These are phyloP conservation scores for Crioceris asparagi DNA, from an alignment of 2,888 invertebrate species.

Conservation along the genomic window DNA sequence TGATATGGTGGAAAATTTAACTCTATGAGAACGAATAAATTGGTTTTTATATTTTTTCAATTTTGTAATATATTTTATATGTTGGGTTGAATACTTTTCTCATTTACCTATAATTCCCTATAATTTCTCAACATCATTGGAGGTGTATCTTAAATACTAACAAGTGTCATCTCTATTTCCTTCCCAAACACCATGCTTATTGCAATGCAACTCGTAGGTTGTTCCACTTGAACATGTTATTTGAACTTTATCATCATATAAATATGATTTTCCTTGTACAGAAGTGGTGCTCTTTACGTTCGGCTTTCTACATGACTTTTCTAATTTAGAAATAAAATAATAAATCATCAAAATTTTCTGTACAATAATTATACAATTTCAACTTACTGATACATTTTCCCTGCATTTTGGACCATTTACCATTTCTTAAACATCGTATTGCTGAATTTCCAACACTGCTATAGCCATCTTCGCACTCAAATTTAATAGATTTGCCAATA, in stretches of 20 bases:
- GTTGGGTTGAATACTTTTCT: too few relatives aligned
- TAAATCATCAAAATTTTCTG: not conserved
- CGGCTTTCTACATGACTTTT: conserved; percentile 44
- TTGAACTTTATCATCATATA: conserved; percentile 39
- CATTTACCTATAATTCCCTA: too few relatives aligned
- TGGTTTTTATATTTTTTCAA: not conserved
- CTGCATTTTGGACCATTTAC: conserved; percentile 42
- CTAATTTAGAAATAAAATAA: conserved; percentile 25
- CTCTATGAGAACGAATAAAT: not conserved
- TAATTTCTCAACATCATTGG: too few relatives aligned
- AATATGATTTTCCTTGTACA: conserved; percentile 40
- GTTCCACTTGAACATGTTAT: conserved; percentile 33
- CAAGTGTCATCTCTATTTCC: conserved; percentile 20
- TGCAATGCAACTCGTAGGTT: conserved; percentile 27
- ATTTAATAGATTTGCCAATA: conserved; percentile 37
- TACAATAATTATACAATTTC: not conserved
- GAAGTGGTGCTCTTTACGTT: conserved; percentile 32
- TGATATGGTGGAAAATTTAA: too few relatives aligned
- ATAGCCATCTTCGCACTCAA: conserved; percentile 41
- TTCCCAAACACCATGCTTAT: conserved; percentile 30
- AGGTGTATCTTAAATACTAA: conserved; percentile 1
- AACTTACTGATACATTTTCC: conserved; percentile 43
- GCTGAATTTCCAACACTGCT: conserved; percentile 37
- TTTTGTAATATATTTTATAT: too few relatives aligned
- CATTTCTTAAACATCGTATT: conserved; percentile 38